Base-by-base conservation (phyloP, 2,888 invertebrate genomes). In the Pogonocherus hispidulus region DNA sequence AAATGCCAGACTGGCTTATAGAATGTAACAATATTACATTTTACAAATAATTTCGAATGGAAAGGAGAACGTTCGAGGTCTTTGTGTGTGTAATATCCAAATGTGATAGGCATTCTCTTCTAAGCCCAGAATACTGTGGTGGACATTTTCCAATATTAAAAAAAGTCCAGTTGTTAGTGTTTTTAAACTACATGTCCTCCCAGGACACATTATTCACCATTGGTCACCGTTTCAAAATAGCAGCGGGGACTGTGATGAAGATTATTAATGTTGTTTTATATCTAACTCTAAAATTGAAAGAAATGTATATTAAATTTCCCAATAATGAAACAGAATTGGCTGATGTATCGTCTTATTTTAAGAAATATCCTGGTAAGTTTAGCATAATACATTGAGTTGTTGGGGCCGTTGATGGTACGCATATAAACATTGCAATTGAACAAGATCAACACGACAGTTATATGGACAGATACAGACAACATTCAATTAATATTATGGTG, bases 401-500 rank as follows among this genome's bases (percentile, higher is more conserved):
- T 3, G 49, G 49, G 2, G 22, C 49, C 1, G 2, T 49, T 2
- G 49, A 22, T 22, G 49, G 22, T 20, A 11, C 20, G 1, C 22
- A 20, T 22, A 11, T 22, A n/a, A 22, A 16, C 0, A 1, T 46
- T 9, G 8, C 16, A 18, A 16, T 70, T 23, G 1, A 6, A 4
- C 1, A 1, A 4, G 8, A 2, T 8, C 41, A 41, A 5, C 41
- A 41, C n/a, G 41, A 41, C n/a, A 41, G 14, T 16, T 41, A 41
- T 16, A 57, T 69, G 1, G 68, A 74, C 46, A 46, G 71, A 18
- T 67, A 65, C 44, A 16, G 32, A 27, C 6, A 22, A 0, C 72
- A 75, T 55, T 75, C 72, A 2, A 72, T 75, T 16, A 72, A 74
- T 65, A 55, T 72, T 47, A 70, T 68, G 66, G 74, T 46, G 8